Conservation (phyloP, 2,113 vertebrate species). For the Potamarius usumacintae region DNA sequence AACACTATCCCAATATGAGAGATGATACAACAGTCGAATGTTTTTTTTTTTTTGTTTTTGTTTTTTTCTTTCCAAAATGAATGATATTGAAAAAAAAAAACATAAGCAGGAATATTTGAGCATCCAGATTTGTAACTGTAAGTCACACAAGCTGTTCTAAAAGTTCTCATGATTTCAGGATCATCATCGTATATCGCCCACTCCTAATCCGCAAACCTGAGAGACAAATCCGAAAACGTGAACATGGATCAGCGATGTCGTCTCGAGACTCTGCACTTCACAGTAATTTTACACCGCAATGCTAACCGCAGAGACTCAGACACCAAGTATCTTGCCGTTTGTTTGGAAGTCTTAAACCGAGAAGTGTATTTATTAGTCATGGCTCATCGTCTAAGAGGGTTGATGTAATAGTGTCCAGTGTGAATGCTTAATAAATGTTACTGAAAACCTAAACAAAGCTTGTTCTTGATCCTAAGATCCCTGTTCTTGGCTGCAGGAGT, state of each 20-base stretch:
- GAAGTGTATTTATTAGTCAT: conserved; percentile 10
- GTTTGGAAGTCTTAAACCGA: conserved; percentile 25
- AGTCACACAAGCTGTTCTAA: neutral
- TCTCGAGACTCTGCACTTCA: neutral
- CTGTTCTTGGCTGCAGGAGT: too few species aligned
- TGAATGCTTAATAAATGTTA: conserved; percentile 55
- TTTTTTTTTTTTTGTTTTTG: neutral
- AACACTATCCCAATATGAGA: neutral
- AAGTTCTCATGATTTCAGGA: too few species aligned
- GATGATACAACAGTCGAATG: neutral
- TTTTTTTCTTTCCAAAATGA: neutral
- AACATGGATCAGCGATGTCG: neutral
- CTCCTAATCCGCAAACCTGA: neutral
- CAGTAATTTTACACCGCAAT: neutral
- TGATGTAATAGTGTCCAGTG: conserved; percentile 39
- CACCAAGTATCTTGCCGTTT: neutral
- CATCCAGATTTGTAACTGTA: neutral
- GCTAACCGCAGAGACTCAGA: neutral
- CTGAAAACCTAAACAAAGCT: conserved; percentile 23
- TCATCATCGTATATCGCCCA: neutral
- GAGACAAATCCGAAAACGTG: neutral
- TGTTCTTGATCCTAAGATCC: too few species aligned
- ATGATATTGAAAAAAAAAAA: neutral
- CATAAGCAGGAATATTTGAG: neutral
- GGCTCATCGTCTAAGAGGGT: neutral